Conservation (phyloP, 2,888 invertebrate species). For the Sceliomorpha sp. region DNA sequence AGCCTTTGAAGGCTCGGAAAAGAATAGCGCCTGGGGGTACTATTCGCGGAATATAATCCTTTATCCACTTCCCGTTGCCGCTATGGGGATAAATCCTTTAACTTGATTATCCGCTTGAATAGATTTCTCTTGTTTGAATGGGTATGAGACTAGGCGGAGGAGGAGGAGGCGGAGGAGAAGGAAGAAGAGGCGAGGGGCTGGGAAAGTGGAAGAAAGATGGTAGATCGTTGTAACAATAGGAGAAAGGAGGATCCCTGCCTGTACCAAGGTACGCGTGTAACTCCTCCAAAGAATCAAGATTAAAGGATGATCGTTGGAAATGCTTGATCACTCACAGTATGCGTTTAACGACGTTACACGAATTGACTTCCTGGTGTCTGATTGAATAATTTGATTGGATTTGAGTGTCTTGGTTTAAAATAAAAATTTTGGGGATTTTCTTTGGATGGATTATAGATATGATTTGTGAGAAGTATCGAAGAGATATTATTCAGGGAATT, state of each 20-base stretch:
- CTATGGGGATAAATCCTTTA: slow-evolving; percentile 55
- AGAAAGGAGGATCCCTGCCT: slow-evolving; percentile 40
- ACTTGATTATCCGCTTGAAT: slow-evolving; percentile 54
- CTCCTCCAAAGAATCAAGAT: slow-evolving; percentile 3
- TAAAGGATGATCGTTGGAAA: slow-evolving; percentile 7
- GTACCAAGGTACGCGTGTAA: slow-evolving; percentile 26
- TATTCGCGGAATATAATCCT: slow-evolving; percentile 40
- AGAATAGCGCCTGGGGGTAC: slow-evolving; percentile 44
- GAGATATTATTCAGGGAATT: too few relatives aligned
- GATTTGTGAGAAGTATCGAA: too few relatives aligned
- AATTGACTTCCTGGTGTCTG: not conserved
- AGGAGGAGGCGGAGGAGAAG: too few relatives aligned
- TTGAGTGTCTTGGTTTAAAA: not conserved
- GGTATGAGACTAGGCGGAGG: slow-evolving; percentile 12
- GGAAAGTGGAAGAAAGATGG: too few relatives aligned
- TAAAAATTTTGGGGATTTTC: not conserved
- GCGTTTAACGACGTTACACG: not conserved
- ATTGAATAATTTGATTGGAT: too few relatives aligned
- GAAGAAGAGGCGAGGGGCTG: too few relatives aligned
- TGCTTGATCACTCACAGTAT: slow-evolving; percentile 1
- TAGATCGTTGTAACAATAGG: slow-evolving; percentile 25
- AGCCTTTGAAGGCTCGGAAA: slow-evolving; percentile 53
- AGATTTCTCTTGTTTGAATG: slow-evolving; percentile 55
- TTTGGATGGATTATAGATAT: too few relatives aligned
- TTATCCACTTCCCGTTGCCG: slow-evolving; percentile 48